A percentile compares a stretch with the other conserved stretches of the same genome.
Evolutionary conservation across 2,113 vertebrate genomes (phyloP).

Genomic region (Coregonus clupeaformis): DNA sequence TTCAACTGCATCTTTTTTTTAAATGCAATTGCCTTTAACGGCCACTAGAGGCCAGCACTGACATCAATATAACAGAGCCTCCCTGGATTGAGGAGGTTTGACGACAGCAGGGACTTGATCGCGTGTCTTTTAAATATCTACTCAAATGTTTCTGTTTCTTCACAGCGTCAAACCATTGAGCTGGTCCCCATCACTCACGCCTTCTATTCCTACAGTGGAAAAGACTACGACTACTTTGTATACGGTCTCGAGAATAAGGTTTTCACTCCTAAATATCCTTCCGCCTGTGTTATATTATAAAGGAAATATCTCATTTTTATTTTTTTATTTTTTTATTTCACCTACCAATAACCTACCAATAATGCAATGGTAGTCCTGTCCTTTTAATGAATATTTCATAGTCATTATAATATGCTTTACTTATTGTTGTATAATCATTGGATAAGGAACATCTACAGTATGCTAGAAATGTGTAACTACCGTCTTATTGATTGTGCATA

Average conservation of each 20-base stretch:
- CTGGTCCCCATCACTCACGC: conserved; percentile 83
- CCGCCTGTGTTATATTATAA: conserved; percentile 53
- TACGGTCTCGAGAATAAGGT: conserved; percentile 79
- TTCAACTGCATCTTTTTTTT: background rate
- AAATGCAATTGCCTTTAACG: background rate
- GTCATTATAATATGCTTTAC: background rate
- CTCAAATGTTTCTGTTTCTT: background rate
- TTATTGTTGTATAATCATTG: background rate
- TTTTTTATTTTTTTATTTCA: too few species aligned
- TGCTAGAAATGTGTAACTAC: background rate
- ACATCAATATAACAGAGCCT: background rate
- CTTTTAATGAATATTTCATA: background rate
- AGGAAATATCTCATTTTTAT: background rate
- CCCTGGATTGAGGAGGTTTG: background rate
- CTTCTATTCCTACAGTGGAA: conserved; percentile 69
- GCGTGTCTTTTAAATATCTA: background rate
- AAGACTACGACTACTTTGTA: conserved; percentile 73
- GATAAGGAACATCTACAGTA: background rate
- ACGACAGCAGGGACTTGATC: background rate
- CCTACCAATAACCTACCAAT: too few species aligned
- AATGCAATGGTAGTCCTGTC: background rate
- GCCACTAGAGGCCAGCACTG: conserved; percentile 23
- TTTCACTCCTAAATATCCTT: conserved; percentile 68
- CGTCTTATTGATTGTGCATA: too few species aligned
- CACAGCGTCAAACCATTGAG: conserved; percentile 82